Conservation (phyloP, 2,797 vertebrate species). For the Pseudochromis fuscus region DNA sequence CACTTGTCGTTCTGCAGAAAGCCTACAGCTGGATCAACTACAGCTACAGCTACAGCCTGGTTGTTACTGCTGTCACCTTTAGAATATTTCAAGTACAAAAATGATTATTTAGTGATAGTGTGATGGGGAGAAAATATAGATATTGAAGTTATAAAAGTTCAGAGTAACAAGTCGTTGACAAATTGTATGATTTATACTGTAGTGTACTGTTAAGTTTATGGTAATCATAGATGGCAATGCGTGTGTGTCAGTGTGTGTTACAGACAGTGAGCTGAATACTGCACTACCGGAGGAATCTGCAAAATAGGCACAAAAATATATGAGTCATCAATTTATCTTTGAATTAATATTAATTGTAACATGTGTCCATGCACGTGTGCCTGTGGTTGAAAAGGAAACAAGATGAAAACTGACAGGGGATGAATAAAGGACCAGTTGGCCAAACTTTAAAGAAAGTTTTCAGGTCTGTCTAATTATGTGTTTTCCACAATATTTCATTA, state of each 20-base stretch:
- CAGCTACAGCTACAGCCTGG: too few relatives aligned
- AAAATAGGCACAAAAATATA: background rate
- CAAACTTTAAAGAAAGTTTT: background rate
- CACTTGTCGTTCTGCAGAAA: too few relatives aligned
- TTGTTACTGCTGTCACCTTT: background rate
- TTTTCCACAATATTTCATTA: background rate
- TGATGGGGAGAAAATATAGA: constrained; percentile 4
- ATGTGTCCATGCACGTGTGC: background rate
- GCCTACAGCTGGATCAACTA: too few relatives aligned
- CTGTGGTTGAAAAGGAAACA: background rate
- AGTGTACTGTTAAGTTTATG: background rate
- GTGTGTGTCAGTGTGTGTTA: background rate
- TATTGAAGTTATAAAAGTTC: background rate
- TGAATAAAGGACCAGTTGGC: background rate
- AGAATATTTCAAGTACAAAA: background rate
- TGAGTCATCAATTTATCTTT: background rate
- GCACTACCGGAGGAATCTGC: too few relatives aligned
- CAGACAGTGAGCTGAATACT: background rate
- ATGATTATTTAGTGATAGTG: background rate
- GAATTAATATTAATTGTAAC: background rate
- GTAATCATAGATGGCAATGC: background rate
- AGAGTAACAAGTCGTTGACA: background rate
- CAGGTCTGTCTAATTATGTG: background rate
- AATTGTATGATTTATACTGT: background rate
- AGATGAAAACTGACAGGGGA: background rate